Evolutionary conservation across 2,113 vertebrate genomes (phyloP).

Genomic region (Podarcis muralis): DNA sequence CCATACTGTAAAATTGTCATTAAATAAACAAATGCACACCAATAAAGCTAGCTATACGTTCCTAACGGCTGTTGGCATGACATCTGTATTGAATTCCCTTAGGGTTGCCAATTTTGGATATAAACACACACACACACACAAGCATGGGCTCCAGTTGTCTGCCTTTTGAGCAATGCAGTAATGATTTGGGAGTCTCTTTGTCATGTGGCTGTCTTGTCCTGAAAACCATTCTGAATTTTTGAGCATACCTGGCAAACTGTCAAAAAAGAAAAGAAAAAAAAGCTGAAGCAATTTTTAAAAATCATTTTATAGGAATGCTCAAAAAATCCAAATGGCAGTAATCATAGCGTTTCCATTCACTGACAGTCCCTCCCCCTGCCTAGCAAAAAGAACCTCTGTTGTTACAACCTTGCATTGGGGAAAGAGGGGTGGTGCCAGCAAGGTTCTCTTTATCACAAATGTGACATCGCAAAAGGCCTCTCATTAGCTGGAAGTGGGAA

Average conservation of each 20-base stretch:
- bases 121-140: no score
- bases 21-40: no score
- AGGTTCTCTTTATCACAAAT: no score
- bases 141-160: neutral
- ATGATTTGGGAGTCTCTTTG: neutral
- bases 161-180: neutral
- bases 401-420: no score
- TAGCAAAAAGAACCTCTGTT: no score
- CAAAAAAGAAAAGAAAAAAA: neutral
- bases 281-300: neutral
- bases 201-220: neutral
- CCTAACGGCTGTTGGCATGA: neutral
- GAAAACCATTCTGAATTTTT: neutral
- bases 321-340: neutral
- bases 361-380: no score
- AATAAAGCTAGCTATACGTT: neutral
- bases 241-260: neutral
- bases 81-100: neutral
- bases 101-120: neutral
- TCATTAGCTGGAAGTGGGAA: no score
- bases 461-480: no score
- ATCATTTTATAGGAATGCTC: neutral
- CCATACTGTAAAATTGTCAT: no score
- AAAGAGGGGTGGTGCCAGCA: no score
- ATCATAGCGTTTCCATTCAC: neutral